Percentiles rank a stretch among this genome's conserved stretches.
phyloP scores from a whole-genome alignment of 2,888 invertebrate genomes.

The Teinopalpus imperialis region DNA sequence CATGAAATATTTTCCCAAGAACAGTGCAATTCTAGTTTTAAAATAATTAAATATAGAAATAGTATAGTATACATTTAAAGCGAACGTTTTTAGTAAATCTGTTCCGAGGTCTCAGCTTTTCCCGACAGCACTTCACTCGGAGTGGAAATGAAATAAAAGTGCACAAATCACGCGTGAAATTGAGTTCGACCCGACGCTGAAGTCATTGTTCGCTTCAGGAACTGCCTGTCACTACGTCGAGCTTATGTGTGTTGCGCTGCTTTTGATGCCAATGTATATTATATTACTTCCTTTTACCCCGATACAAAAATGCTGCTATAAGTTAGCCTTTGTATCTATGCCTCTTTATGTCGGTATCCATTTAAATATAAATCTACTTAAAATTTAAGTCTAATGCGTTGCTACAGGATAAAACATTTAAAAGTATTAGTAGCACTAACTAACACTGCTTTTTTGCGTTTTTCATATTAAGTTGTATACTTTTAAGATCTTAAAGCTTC shows the following conservation, averaged over 20 bases:
- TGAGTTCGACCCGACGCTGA: slow-evolving; percentile 65
- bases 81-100: slow-evolving; percentile 11
- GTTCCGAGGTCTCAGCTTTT: slow-evolving; percentile 26
- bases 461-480: too few species aligned
- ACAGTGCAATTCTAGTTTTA: neutral
- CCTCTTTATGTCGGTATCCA: too few species aligned
- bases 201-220: slow-evolving; percentile 61
- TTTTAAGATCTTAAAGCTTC: too few species aligned
- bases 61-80: slow-evolving; percentile 6
- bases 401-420: too few species aligned
- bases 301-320: too few species aligned
- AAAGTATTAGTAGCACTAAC: too few species aligned
- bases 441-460: too few species aligned
- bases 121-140: slow-evolving; percentile 47
- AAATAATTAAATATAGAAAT: slow-evolving; percentile 2
- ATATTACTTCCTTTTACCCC: too few species aligned
- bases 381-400: too few species aligned
- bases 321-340: too few species aligned
- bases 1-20: too few species aligned
- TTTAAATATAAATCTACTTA: too few species aligned
- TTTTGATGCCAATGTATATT: neutral
- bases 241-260: slow-evolving; percentile 25
- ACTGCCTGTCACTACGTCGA: slow-evolving; percentile 45
- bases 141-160: slow-evolving; percentile 73
- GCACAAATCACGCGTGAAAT: slow-evolving; percentile 79